Percentiles rank a stretch among this genome's conserved stretches.
These are phyloP conservation scores for Esox masquinongy DNA, from an alignment of 2,797 vertebrate species.

Conservation along the genomic window DNA sequence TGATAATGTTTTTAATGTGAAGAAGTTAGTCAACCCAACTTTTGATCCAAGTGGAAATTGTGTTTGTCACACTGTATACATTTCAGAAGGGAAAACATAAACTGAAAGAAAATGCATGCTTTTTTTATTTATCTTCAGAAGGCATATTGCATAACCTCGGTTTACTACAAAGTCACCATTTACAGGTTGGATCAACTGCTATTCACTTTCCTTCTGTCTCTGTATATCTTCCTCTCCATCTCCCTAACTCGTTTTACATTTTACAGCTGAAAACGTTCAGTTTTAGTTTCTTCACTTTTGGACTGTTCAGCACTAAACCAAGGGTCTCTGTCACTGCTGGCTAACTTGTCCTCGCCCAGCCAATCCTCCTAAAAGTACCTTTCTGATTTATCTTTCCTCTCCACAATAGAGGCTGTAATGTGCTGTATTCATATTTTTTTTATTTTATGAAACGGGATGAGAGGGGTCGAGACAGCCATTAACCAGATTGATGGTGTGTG, in stretches of 20 bases:
- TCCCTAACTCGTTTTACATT: neutral
- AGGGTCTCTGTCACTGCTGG: slow-evolving; percentile 18
- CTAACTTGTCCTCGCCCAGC: slow-evolving; percentile 60
- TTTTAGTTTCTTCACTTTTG: neutral
- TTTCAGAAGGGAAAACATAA: slow-evolving; percentile 45
- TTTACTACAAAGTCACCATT: slow-evolving; percentile 60
- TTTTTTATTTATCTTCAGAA: slow-evolving; percentile 35
- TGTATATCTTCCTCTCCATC: neutral
- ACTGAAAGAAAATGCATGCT: slow-evolving; percentile 28
- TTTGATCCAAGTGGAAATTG: slow-evolving; percentile 43
- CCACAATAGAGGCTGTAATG: slow-evolving; percentile 78
- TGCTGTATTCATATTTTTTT: slow-evolving; percentile 79
- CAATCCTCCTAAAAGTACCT: slow-evolving; percentile 72
- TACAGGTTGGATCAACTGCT: slow-evolving; percentile 7
- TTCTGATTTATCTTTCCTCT: slow-evolving; percentile 68
- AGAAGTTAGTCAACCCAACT: slow-evolving; percentile 38
- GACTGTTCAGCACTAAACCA: slow-evolving; percentile 38
- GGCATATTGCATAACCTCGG: slow-evolving; percentile 38
- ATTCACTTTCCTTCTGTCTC: neutral
- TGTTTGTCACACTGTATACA: slow-evolving; percentile 37
- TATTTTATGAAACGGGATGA: slow-evolving; percentile 83
- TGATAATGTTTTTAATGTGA: slow-evolving; percentile 58
- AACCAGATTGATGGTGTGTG: slow-evolving; percentile 77
- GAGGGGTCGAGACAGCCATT: slow-evolving; percentile 80
- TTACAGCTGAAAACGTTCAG: neutral